Percentiles rank a stretch among this genome's conserved stretches.
Evolutionary conservation across 2,888 invertebrate genomes (phyloP).

Genomic region (Euphydryas editha): DNA sequence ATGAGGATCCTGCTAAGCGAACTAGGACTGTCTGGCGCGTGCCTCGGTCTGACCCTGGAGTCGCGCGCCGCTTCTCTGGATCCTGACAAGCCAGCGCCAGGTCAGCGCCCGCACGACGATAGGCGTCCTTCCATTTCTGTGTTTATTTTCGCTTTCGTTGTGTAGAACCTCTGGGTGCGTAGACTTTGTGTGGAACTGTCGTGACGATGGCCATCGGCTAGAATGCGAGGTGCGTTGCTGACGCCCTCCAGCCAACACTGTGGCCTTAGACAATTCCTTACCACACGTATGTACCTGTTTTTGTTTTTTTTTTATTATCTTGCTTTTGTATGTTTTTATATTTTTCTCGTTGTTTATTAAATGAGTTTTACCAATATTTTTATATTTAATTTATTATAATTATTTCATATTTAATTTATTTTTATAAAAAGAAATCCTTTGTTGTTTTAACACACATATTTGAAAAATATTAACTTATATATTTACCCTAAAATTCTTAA

Average conservation of each 20-base stretch:
- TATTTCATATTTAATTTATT: slow-evolving; percentile 8
- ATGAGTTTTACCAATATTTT: slow-evolving; percentile 23
- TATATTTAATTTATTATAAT: neutral
- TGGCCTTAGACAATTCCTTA: slow-evolving; percentile 78
- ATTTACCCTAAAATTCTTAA: neutral
- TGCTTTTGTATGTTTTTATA: slow-evolving; percentile 45
- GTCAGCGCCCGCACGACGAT: slow-evolving; percentile 80
- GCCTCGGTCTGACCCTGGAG: slow-evolving; percentile 82
- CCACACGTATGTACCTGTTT: slow-evolving; percentile 80
- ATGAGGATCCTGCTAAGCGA: slow-evolving; percentile 84
- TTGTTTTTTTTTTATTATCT: slow-evolving; percentile 60
- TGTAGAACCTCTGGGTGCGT: slow-evolving; percentile 80
- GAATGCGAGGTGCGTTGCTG: slow-evolving; percentile 83
- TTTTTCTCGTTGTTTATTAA: slow-evolving; percentile 45
- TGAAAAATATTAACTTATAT: neutral
- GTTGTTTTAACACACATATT: neutral
- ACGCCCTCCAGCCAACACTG: slow-evolving; percentile 80
- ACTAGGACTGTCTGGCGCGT: slow-evolving; percentile 82
- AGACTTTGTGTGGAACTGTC: slow-evolving; percentile 80
- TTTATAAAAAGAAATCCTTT: neutral
- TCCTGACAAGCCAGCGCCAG: slow-evolving; percentile 80
- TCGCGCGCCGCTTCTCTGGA: slow-evolving; percentile 78
- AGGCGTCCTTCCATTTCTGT: slow-evolving; percentile 76
- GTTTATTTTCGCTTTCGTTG: slow-evolving; percentile 84
- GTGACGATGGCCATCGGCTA: slow-evolving; percentile 82